Percentiles rank a stretch among this genome's conserved stretches.
phyloP scores from a whole-genome alignment of 2,797 vertebrate genomes.

The Triplophysa bombifrons region DNA sequence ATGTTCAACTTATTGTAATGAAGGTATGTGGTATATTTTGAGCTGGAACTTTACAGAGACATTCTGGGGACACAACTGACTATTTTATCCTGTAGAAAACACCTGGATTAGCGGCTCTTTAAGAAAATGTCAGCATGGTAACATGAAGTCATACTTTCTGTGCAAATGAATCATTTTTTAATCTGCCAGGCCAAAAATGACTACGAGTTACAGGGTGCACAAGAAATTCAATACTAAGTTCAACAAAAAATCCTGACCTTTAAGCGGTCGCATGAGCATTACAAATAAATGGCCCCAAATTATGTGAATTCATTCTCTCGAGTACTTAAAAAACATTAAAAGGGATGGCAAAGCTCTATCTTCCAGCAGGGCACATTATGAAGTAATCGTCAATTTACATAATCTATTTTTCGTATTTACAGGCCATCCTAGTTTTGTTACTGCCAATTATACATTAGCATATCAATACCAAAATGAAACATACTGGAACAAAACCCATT shows the following conservation, averaged over 20 bases:
- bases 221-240: not conserved
- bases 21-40: no score
- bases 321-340: constrained; percentile 10
- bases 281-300: not conserved
- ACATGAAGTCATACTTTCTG: no score
- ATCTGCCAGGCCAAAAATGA: not conserved
- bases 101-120: no score
- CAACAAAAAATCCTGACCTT: not conserved
- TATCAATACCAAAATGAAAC: constrained; percentile 41
- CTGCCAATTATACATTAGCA: constrained; percentile 50
- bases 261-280: not conserved
- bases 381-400: constrained; percentile 36
- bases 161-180: not conserved
- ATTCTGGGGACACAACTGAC: no score
- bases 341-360: not conserved
- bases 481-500: constrained; percentile 14
- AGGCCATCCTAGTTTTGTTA: constrained; percentile 28
- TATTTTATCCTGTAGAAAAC: no score
- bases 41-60: no score
- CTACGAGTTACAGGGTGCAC: not conserved
- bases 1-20: no score
- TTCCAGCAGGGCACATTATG: not conserved
- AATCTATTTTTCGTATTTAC: constrained; percentile 36
- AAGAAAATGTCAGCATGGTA: not conserved
- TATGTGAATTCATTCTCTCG: not conserved